Conservation (phyloP, 2,113 vertebrate genomes). For the Abramis brama region DNA sequence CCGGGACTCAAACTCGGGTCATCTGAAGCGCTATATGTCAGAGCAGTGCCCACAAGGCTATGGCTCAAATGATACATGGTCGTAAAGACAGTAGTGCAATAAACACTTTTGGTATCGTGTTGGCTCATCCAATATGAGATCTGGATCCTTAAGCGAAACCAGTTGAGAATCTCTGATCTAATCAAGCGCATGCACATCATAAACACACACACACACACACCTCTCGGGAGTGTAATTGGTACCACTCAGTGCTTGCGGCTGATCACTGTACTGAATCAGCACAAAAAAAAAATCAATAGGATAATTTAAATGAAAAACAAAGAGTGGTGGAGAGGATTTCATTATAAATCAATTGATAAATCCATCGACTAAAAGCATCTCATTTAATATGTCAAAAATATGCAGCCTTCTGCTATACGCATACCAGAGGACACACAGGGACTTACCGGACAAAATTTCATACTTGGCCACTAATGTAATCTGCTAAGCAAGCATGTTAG, state of each 20-base stretch:
- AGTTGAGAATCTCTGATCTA: slow-evolving; percentile 9
- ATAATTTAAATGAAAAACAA: slow-evolving; percentile 67
- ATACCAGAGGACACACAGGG: not conserved
- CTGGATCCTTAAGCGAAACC: not conserved
- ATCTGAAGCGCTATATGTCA: too few relatives aligned
- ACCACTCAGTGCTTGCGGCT: slow-evolving; percentile 41
- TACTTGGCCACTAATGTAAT: slow-evolving; percentile 58
- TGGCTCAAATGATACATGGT: not conserved
- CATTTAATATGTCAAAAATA: slow-evolving; percentile 34
- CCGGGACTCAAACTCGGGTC: too few relatives aligned
- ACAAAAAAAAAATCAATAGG: slow-evolving; percentile 48
- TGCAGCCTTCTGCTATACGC: not conserved
- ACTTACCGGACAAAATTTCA: not conserved
- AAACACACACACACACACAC: not conserved
- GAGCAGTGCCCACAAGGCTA: too few relatives aligned
- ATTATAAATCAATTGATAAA: slow-evolving; percentile 65
- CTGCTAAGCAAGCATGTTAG: slow-evolving; percentile 48
- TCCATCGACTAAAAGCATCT: slow-evolving; percentile 55
- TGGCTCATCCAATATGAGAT: not conserved
- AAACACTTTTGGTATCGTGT: not conserved
- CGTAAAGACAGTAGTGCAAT: not conserved
- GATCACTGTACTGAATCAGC: slow-evolving; percentile 60
- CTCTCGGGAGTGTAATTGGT: slow-evolving; percentile 31
- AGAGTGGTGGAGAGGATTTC: slow-evolving; percentile 60
- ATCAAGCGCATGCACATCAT: slow-evolving; percentile 17